These are phyloP conservation scores for Thera obeliscata DNA, from an alignment of 2,888 invertebrate species.

Conservation along the genomic window DNA sequence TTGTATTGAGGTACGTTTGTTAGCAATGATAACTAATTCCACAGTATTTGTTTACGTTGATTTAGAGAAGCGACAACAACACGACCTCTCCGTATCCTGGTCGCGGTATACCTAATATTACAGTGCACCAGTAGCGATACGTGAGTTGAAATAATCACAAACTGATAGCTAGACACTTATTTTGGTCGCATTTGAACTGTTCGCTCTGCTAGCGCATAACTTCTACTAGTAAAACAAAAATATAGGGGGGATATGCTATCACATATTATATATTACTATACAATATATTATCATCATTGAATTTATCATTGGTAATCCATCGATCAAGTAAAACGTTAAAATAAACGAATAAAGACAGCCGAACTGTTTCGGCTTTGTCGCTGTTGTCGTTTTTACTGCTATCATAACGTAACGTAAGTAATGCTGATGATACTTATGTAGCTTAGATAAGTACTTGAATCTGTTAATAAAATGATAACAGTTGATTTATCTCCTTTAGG, in stretches of 20 bases:
- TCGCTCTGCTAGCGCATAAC: constrained; percentile 12
- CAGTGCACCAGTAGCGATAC: constrained; percentile 26
- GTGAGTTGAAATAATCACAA: constrained; percentile 22
- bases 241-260: not conserved
- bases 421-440: no score
- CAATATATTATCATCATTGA: no score
- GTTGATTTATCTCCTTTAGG: no score
- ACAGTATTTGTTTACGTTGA: constrained; percentile 20
- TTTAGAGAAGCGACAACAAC: constrained; percentile 30
- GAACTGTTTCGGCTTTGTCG: no score
- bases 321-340: no score
- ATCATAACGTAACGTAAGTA: no score
- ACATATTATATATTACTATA: not conserved
- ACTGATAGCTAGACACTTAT: constrained; percentile 36
- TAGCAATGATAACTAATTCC: constrained; percentile 14
- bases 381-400: no score
- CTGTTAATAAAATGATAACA: no score
- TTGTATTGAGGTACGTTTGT: constrained; percentile 29
- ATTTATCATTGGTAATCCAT: no score
- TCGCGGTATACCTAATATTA: constrained; percentile 50
- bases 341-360: no score
- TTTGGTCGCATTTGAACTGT: constrained; percentile 28
- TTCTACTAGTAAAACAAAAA: constrained; percentile 12
- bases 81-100: constrained; percentile 49
- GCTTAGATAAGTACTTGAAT: no score